Evolutionary conservation across 1,140 invertebrate species (phyloP), one percentile per base, ranked within the genome.

Genomic region (Drosophila watanabei): DNA sequence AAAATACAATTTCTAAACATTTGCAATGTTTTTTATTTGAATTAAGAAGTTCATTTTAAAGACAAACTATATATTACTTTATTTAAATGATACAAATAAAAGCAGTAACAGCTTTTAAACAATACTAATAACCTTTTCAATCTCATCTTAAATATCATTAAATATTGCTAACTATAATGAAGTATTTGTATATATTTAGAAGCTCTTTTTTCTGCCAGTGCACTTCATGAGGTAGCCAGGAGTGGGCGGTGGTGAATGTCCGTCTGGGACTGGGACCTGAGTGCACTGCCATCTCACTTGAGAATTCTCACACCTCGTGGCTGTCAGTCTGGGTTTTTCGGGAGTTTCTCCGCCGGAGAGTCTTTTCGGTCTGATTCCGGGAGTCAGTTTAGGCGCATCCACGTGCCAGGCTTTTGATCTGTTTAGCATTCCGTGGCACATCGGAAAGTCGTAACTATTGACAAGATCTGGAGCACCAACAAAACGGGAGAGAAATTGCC

Each of bases 381-480:
- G 37, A 18, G 52, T 37, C 52, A 24, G 52, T 24, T 57, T 35
- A n/a, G 71, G 66, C 33, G 75, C 65, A 78, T 71, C 62, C 76
- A 79, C 80, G 77, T 84, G 84, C 56, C 81, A 39, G 56, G 81
- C 86, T 89, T 88, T 88, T 88, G 85, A 88, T 88, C 85, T 88
- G 85, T 58, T 88, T 88, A 89, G 85, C 85, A 88, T 88, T 85
- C 81, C 86, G 33, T 88, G 69, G 85, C 85, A 88, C 85, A 88
- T 89, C 85, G 78, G 70, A 85, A 81, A 88, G 85, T 89, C 85
- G 85, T 89, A 89, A 89, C 80, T 89, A 89, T 80, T 72, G 80
- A 81, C 73, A 85, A 81, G 82, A 87, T 82, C 82, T 71, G 57
- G 72, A 68, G 79, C 78, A 72, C 35, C 65, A 56, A 32, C 61